A percentile compares a stretch with the other conserved stretches of the same genome.
These are phyloP conservation scores for Magallana nippona DNA, from an alignment of 2,888 invertebrate genomes.

Conservation along the genomic window DNA sequence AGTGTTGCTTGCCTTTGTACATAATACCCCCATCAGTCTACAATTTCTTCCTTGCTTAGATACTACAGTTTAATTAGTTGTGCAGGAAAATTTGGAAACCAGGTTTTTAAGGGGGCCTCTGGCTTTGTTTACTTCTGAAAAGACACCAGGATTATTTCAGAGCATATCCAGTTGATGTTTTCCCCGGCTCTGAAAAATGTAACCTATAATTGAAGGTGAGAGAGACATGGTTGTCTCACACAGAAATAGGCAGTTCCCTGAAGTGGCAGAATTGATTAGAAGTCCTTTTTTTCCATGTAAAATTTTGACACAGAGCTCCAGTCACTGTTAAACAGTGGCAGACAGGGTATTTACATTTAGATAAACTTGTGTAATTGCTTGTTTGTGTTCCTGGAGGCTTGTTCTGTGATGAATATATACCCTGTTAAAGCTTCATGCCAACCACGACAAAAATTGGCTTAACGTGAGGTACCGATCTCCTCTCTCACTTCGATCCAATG, in stretches of 20 bases:
- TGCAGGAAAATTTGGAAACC: conserved; percentile 26
- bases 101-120: conserved; percentile 16
- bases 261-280: conserved; percentile 32
- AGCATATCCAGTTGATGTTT: conserved; percentile 14
- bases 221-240: conserved; percentile 11
- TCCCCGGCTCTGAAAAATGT: conserved; percentile 6
- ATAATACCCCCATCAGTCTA: conserved; percentile 20
- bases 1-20: conserved; percentile 27
- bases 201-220: conserved; percentile 24
- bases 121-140: conserved; percentile 20
- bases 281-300: not conserved
- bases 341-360: conserved; percentile 51
- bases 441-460: not conserved
- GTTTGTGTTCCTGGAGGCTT: conserved; percentile 47
- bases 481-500: not conserved
- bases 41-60: conserved; percentile 28
- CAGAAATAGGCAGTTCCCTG: not conserved
- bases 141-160: conserved; percentile 10
- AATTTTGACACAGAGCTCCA: conserved; percentile 30
- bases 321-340: conserved; percentile 20
- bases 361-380: conserved; percentile 49
- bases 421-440: conserved; percentile 38
- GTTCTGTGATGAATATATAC: conserved; percentile 42
- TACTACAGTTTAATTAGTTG: conserved; percentile 31
- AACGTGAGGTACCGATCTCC: not conserved